These are phyloP conservation scores for Xanthostigma xanthostigma DNA, from an alignment of 2,888 invertebrate genomes.

Conservation along the genomic window DNA sequence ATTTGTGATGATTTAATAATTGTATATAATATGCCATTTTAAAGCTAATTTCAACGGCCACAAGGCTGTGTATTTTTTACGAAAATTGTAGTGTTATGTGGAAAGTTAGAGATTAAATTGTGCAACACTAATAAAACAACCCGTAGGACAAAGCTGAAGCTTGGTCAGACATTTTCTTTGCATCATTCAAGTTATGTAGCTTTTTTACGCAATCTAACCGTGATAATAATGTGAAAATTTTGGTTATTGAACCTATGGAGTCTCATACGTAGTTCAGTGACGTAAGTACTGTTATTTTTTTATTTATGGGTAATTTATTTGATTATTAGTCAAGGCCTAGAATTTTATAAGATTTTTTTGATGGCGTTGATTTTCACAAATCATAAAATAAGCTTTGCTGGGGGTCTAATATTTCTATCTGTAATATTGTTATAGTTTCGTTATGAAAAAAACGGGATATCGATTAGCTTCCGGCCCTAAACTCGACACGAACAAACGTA, in stretches of 20 bases:
- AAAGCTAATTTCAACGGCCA: constrained; percentile 1
- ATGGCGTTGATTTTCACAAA: no score
- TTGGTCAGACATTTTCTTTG: constrained; percentile 8
- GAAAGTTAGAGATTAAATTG: constrained; percentile 1
- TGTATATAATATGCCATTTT: background rate
- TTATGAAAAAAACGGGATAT: no score
- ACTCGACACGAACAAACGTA: no score
- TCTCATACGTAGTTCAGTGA: background rate
- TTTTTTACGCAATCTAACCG: constrained; percentile 3
- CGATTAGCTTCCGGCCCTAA: no score
- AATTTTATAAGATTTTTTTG: no score
- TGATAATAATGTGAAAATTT: background rate
- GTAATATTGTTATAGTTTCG: no score
- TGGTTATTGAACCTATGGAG: background rate
- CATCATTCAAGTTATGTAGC: constrained; percentile 5
- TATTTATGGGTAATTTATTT: no score
- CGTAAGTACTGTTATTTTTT: no score
- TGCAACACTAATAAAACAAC: background rate
- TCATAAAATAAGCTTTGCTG: no score
- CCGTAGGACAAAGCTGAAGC: constrained; percentile 6
- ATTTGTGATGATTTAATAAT: background rate
- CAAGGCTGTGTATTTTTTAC: background rate
- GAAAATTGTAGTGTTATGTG: background rate
- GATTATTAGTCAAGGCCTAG: no score
- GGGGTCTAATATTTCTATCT: no score